Evolutionary conservation across 2,113 vertebrate species (phyloP).

Genomic region (Callaeas wilsoni): DNA sequence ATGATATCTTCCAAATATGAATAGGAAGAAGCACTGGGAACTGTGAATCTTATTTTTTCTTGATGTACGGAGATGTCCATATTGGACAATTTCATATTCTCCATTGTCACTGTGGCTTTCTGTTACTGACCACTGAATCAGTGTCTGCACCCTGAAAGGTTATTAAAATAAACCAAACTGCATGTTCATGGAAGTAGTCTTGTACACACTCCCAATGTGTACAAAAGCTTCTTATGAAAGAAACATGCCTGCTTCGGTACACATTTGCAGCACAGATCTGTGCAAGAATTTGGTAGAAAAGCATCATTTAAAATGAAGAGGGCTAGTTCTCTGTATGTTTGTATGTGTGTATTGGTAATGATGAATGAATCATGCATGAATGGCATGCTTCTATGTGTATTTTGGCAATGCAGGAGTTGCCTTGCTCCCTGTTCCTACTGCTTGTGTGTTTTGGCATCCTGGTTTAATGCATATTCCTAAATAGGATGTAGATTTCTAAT

Average conservation of each 20-base stretch:
- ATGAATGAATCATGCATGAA: background rate
- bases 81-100: background rate
- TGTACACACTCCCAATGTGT: background rate
- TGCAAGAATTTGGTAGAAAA: background rate
- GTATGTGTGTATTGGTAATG: background rate
- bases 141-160: background rate
- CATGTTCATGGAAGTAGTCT: background rate
- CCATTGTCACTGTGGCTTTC: background rate
- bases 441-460: conserved; percentile 21
- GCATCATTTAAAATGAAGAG: background rate
- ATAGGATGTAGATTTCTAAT: background rate
- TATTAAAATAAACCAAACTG: background rate
- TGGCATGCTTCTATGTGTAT: background rate
- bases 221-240: background rate
- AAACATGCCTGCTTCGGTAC: background rate
- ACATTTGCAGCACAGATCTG: background rate
- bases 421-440: background rate
- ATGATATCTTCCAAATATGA: background rate
- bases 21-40: background rate
- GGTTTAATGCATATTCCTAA: background rate
- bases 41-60: background rate
- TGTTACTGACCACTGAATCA: background rate
- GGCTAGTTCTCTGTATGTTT: background rate
- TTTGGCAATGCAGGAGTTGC: background rate
- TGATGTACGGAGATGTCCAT: background rate